Conservation (phyloP, 2,797 vertebrate species). For the Pelobates cultripes region DNA sequence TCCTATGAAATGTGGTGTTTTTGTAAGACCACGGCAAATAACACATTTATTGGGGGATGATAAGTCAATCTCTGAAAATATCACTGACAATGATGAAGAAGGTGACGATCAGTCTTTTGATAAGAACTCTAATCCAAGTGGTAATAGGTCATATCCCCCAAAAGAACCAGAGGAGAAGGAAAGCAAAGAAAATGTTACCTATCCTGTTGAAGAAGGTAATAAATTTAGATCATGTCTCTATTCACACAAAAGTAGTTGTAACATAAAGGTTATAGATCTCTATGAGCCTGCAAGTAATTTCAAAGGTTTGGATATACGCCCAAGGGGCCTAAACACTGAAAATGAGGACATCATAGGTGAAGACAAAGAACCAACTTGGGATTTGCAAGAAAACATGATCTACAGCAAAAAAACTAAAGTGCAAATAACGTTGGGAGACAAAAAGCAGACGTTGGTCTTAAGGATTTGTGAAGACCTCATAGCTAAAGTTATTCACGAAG, state of each 20-base stretch:
- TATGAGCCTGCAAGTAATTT: background rate
- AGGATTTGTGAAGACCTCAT: slow-evolving; percentile 55
- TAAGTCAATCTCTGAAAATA: slow-evolving; percentile 37
- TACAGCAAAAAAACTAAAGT: background rate
- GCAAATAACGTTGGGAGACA: slow-evolving; percentile 6
- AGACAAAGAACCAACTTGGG: background rate
- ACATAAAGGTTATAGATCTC: background rate
- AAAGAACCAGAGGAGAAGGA: slow-evolving; percentile 26
- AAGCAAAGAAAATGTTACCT: background rate
- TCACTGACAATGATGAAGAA: slow-evolving; percentile 55
- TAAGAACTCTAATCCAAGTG: slow-evolving; percentile 31
- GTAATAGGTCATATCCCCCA: slow-evolving; percentile 15
- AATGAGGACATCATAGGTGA: background rate
- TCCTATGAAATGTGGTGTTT: slow-evolving; percentile 61
- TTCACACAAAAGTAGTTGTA: slow-evolving; percentile 7
- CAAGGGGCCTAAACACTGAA: background rate
- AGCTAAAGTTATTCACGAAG: slow-evolving; percentile 59
- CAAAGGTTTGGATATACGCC: slow-evolving; percentile 8
- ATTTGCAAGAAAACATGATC: background rate
- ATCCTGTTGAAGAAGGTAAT: slow-evolving; percentile 40
- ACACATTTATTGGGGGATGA: slow-evolving; percentile 51
- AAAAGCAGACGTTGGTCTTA: slow-evolving; percentile 44
- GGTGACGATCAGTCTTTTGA: slow-evolving; percentile 54
- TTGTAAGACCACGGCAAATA: slow-evolving; percentile 67
- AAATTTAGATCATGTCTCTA: slow-evolving; percentile 9